Conservation (phyloP, 2,113 vertebrate species). For the Petrocephalus microphthalmus region DNA sequence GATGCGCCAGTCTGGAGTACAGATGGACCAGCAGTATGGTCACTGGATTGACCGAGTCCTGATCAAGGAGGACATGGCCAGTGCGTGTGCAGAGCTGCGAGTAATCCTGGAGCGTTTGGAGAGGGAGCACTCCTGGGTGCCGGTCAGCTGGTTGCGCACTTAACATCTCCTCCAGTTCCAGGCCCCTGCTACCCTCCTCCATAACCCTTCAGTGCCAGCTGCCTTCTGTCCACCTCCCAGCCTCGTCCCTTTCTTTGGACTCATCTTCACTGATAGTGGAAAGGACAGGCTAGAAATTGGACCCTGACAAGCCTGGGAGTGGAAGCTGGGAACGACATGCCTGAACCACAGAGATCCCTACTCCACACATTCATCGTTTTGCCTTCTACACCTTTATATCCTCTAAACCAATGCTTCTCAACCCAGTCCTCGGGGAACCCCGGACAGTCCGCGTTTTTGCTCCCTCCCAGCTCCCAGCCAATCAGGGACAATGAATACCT, state of each 20-base stretch:
- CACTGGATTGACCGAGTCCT: constrained; percentile 80
- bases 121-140: constrained; percentile 83
- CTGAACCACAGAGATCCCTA: background rate
- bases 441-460: too few species aligned
- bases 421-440: too few species aligned
- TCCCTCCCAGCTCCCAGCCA: too few species aligned
- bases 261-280: background rate
- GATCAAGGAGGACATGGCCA: constrained; percentile 80
- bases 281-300: background rate
- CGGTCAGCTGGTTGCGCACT: constrained; percentile 77
- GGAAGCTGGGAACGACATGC: background rate
- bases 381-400: background rate
- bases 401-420: too few species aligned
- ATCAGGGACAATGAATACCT: too few species aligned
- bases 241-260: background rate
- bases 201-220: constrained; percentile 21
- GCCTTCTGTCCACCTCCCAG: background rate
- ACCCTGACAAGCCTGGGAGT: background rate
- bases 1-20: constrained; percentile 77
- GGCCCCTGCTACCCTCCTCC: background rate
- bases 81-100: constrained; percentile 70
- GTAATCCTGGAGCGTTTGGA: constrained; percentile 73
- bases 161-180: constrained; percentile 37
- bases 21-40: constrained; percentile 83
- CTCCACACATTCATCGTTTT: background rate